Conservation (phyloP, 2,113 vertebrate species). For the Takifugu bimaculatus region DNA sequence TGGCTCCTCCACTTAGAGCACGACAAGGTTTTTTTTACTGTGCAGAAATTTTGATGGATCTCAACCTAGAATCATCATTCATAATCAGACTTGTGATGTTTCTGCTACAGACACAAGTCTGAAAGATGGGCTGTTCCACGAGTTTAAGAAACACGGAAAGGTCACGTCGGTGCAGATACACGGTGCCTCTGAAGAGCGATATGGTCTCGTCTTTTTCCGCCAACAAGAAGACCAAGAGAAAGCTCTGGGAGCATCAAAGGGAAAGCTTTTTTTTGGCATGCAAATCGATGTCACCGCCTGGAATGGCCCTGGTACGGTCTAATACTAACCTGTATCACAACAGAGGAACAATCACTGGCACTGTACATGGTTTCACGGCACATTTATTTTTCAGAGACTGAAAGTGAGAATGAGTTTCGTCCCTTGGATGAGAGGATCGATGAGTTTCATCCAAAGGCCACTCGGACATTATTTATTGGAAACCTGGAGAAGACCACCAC, state of each 20-base stretch:
- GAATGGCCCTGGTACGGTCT: conserved; percentile 89
- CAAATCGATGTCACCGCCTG: conserved; percentile 98
- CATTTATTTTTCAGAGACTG: conserved; percentile 81
- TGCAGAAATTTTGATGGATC: conserved; percentile 2
- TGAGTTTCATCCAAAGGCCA: conserved; percentile 98
- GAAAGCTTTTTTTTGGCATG: conserved; percentile 99
- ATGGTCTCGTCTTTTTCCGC: conserved; percentile 96
- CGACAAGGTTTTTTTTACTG: neutral
- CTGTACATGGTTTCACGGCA: neutral
- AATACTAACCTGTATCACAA: neutral
- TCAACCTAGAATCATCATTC: neutral
- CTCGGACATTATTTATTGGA: conserved; percentile 95
- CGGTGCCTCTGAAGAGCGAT: conserved; percentile 91
- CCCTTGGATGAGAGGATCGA: conserved; percentile 98
- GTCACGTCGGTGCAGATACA: conserved; percentile 99
- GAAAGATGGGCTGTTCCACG: conserved; percentile 98
- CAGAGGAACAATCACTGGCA: neutral
- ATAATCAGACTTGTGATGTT: conserved; percentile 1
- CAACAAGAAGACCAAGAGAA: conserved; percentile 99
- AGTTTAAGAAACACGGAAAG: conserved; percentile 99
- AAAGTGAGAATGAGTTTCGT: conserved; percentile 98
- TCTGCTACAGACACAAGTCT: conserved; percentile 89
- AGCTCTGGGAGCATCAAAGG: conserved; percentile 92
- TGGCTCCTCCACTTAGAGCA: neutral
- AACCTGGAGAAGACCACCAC: conserved; percentile 98